Evolutionary conservation across 2,797 vertebrate species (phyloP).

Genomic region (Hoplostethus atlanticus): DNA sequence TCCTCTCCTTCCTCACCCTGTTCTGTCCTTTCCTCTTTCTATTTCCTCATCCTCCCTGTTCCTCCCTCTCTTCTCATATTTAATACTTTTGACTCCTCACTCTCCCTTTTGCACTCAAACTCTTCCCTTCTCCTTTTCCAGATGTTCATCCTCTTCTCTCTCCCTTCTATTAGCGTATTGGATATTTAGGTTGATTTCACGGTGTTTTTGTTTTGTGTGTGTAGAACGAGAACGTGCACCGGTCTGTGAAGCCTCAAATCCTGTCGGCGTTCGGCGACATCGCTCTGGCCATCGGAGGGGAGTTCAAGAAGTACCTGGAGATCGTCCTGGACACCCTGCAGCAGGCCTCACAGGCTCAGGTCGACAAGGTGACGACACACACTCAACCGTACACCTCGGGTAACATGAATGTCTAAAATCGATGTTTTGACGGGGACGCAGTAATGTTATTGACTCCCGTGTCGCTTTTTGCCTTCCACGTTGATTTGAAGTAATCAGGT

Average conservation of each 20-base stretch:
- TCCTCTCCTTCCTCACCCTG: too few relatives aligned
- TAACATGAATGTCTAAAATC: too few relatives aligned
- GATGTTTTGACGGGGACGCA: too few relatives aligned
- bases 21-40: too few relatives aligned
- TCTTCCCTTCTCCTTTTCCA: not conserved
- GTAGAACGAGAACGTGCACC: constrained; percentile 97
- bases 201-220: not conserved
- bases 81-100: too few relatives aligned
- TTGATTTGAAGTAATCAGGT: too few relatives aligned
- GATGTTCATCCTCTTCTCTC: not conserved
- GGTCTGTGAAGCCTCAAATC: constrained; percentile 98
- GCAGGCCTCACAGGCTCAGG: constrained; percentile 97
- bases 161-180: too few relatives aligned
- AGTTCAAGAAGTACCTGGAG: constrained; percentile 98
- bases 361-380: constrained; percentile 90
- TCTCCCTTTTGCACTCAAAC: not conserved
- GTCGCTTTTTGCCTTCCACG: too few relatives aligned
- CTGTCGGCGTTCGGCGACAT: constrained; percentile 97
- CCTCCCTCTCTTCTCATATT: not conserved
- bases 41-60: too few relatives aligned
- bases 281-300: constrained; percentile 96
- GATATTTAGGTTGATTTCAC: too few relatives aligned
- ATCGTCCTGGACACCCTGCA: constrained; percentile 97
- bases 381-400: not conserved
- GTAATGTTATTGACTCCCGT: too few relatives aligned